Conservation (phyloP, 2,113 vertebrate genomes). For the Procavia capensis region DNA sequence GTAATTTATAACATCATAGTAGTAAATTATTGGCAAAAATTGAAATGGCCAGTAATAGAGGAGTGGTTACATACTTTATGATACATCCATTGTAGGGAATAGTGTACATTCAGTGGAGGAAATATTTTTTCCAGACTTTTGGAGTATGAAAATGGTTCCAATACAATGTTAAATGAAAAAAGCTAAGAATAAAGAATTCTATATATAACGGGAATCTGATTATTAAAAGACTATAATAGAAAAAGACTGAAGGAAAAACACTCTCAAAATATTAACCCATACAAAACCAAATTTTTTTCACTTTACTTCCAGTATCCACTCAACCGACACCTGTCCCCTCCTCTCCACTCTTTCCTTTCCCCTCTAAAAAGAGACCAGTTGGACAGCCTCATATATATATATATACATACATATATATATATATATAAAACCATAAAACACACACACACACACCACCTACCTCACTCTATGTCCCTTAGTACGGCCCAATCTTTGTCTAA, state of each 20-base stretch:
- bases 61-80: not conserved
- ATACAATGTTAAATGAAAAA: not conserved
- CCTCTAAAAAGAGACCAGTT: too few species aligned
- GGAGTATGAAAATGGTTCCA: not conserved
- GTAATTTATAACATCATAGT: not conserved
- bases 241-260: not conserved
- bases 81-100: not conserved
- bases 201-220: not conserved
- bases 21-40: not conserved
- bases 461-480: too few species aligned
- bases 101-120: not conserved
- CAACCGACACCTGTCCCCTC: too few species aligned
- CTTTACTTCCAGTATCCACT: too few species aligned
- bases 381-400: too few species aligned
- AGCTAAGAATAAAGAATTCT: not conserved
- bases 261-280: not conserved
- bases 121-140: not conserved
- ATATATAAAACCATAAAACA: too few species aligned
- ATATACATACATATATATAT: too few species aligned
- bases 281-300: not conserved
- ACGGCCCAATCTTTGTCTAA: too few species aligned
- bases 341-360: too few species aligned
- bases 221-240: not conserved
- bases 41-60: not conserved
- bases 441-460: too few species aligned